These are phyloP conservation scores for Eulithis testata DNA, from an alignment of 2,888 invertebrate species.

Conservation along the genomic window DNA sequence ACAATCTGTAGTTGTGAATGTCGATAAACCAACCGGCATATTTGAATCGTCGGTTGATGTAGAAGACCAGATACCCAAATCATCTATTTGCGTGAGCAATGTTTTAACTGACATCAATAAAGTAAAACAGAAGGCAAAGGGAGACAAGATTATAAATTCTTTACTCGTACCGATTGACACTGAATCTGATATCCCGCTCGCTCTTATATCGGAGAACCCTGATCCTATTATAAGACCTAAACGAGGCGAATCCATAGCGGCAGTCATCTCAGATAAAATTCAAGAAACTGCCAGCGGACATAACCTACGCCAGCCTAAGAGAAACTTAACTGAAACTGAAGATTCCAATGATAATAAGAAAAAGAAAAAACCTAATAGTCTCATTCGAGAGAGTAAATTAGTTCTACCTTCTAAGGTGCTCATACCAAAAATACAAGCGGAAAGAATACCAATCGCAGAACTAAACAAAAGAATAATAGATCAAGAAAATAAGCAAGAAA, in stretches of 20 bases:
- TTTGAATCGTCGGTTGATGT: conserved; percentile 88
- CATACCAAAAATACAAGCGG: conserved; percentile 72
- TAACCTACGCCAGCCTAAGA: conserved; percentile 75
- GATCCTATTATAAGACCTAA: conserved; percentile 73
- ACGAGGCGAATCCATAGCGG: conserved; percentile 77
- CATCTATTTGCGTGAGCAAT: conserved; percentile 79
- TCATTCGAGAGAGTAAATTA: conserved; percentile 78
- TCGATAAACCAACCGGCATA: conserved; percentile 87
- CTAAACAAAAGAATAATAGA: conserved; percentile 58
- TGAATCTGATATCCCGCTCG: conserved; percentile 74
- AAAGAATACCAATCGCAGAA: conserved; percentile 64
- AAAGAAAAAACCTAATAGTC: conserved; percentile 72
- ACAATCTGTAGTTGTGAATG: conserved; percentile 68
- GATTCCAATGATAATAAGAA: conserved; percentile 74
- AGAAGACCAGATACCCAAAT: conserved; percentile 87
- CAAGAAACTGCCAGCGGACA: conserved; percentile 76
- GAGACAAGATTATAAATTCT: conserved; percentile 56
- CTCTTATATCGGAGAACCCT: conserved; percentile 72
- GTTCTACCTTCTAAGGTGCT: conserved; percentile 72
- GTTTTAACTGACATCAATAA: conserved; percentile 67
- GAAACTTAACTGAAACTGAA: conserved; percentile 71
- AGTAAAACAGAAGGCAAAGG: conserved; percentile 59
- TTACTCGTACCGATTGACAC: conserved; percentile 68
- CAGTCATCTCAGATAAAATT: conserved; percentile 80
- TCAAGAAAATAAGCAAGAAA: conserved; percentile 61